Percentiles rank a stretch among this genome's conserved stretches.
phyloP scores from a whole-genome alignment of 1,140 invertebrate species.

The Macrosteles quadrilineatus region DNA sequence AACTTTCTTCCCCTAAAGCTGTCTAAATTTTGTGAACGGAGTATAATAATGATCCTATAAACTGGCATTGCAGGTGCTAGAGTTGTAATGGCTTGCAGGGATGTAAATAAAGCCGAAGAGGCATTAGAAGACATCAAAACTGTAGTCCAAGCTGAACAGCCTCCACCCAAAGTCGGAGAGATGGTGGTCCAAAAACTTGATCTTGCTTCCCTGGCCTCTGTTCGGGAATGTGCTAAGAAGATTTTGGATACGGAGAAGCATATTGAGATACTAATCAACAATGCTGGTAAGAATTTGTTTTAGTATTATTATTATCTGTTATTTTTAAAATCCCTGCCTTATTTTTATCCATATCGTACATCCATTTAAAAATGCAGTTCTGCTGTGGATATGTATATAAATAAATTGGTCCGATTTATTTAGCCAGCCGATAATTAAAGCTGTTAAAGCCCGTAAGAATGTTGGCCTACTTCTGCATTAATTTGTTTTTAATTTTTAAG shows the following conservation, averaged over 20 bases:
- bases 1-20: too few relatives aligned
- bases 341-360: background rate
- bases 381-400: too few relatives aligned
- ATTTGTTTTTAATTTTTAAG: too few relatives aligned
- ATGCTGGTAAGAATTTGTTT: constrained; percentile 59
- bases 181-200: constrained; percentile 65
- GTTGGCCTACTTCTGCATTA: too few relatives aligned
- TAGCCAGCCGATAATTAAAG: too few relatives aligned
- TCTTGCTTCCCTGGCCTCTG: constrained; percentile 69
- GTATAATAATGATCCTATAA: too few relatives aligned
- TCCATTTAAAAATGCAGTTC: background rate
- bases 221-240: constrained; percentile 66
- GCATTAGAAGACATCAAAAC: constrained; percentile 51
- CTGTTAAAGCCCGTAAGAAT: too few relatives aligned
- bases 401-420: too few relatives aligned
- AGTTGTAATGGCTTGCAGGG: constrained; percentile 68
- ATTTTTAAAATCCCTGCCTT: constrained; percentile 25
- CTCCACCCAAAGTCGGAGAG: constrained; percentile 56
- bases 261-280: constrained; percentile 77
- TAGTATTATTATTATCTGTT: background rate
- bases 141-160: constrained; percentile 52
- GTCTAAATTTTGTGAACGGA: too few relatives aligned
- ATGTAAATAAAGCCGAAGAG: constrained; percentile 55
- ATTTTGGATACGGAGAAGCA: constrained; percentile 60
- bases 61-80: constrained; percentile 51